A percentile compares a stretch with the other conserved stretches of the same genome.
Evolutionary conservation across 2,113 vertebrate species (phyloP).

Genomic region (Halcyon malimbica): DNA sequence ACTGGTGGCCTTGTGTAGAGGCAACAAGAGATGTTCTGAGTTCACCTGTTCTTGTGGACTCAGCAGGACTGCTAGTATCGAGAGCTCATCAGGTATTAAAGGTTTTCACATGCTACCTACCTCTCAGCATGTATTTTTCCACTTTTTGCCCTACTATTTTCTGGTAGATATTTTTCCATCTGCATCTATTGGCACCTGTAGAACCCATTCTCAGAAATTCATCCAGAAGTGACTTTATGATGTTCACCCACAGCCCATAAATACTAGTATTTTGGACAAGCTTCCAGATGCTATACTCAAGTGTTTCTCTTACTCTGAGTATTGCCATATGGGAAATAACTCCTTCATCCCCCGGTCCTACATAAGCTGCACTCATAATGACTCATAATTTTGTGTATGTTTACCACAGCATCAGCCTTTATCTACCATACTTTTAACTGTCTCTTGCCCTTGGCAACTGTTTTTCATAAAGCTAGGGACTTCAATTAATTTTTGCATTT

Average conservation of each 20-base stretch:
- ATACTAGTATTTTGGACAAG: not conserved
- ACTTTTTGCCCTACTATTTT: not conserved
- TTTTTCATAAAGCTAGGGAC: not conserved
- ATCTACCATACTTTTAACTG: not conserved
- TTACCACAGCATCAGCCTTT: not conserved
- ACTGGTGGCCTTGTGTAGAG: not conserved
- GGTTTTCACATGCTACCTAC: not conserved
- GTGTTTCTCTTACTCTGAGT: not conserved
- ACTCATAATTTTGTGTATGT: not conserved
- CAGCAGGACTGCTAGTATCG: not conserved
- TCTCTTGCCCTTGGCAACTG: not conserved
- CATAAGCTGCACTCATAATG: not conserved
- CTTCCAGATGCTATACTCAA: not conserved
- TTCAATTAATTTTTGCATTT: not conserved
- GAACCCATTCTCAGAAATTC: not conserved
- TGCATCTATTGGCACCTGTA: fast-evolving
- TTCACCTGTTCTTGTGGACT: not conserved
- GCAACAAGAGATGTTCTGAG: fast-evolving
- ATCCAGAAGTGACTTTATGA: not conserved
- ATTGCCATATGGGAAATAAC: not conserved
- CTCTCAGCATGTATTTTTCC: not conserved
- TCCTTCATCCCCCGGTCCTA: fast-evolving
- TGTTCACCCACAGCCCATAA: fast-evolving
- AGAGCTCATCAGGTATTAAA: not conserved
- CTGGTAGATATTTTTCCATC: not conserved